Percentiles rank a stretch among this genome's conserved stretches.
These are phyloP conservation scores for Stomorhina lunata DNA, from an alignment of 2,888 invertebrate species.

Conservation along the genomic window DNA sequence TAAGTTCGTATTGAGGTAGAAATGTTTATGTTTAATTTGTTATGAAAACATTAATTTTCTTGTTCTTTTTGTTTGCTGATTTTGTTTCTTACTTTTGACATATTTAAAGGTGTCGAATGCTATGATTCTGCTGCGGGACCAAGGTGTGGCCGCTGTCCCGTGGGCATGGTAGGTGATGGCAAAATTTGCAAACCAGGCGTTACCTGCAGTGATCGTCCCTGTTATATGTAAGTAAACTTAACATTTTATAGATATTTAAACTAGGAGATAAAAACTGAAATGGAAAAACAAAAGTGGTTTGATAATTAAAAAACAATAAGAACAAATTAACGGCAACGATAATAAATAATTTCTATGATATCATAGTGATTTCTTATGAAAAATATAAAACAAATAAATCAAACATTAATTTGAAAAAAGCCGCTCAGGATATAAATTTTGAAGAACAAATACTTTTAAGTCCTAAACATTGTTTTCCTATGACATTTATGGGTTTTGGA, in stretches of 20 bases:
- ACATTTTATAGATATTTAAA: conserved; percentile 3
- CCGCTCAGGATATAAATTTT: conserved; percentile 52
- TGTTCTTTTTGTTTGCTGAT: conserved; percentile 25
- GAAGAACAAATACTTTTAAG: conserved; percentile 4
- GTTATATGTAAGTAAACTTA: conserved; percentile 82
- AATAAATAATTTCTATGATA: conserved; percentile 6
- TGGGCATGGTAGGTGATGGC: conserved; percentile 88
- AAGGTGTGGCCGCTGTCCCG: conserved; percentile 88
- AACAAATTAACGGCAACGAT: background rate
- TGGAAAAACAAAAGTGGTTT: background rate
- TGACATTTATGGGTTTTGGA: conserved; percentile 34
- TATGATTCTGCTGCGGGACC: conserved; percentile 85
- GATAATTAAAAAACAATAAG: conserved; percentile 43
- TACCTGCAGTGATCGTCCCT: conserved; percentile 85
- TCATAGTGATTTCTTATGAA: conserved; percentile 27
- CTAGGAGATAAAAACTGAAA: background rate
- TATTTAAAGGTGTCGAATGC: conserved; percentile 83
- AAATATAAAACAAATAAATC: conserved; percentile 8
- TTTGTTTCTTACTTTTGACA: conserved; percentile 6
- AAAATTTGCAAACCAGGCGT: conserved; percentile 85
- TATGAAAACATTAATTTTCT: conserved; percentile 29
- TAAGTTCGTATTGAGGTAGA: background rate
- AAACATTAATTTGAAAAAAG: conserved; percentile 32
- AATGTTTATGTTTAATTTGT: conserved; percentile 40
- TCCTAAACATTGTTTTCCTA: conserved; percentile 26